Evolutionary conservation across 2,113 vertebrate genomes (phyloP), one percentile per base, ranked within the genome.

Genomic region (Beaufortia kweichowensis): DNA sequence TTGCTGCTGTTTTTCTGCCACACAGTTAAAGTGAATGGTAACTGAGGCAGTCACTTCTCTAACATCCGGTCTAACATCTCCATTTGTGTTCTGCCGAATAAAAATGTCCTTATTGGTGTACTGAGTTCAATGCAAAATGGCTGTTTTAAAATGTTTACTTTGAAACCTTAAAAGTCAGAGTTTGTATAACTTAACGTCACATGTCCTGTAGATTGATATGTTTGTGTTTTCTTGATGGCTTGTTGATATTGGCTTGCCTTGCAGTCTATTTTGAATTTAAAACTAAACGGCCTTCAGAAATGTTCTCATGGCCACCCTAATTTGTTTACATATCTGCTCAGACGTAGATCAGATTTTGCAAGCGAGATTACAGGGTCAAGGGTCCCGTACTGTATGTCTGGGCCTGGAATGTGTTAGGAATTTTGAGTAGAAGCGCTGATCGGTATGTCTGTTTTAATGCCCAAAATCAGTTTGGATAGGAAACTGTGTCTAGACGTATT

Each of bases 251-350:
- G 70, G 39, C 19, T 21, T 2, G 2, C 5, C 15, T 19, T 4
- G 4, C 14, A 41, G 31, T 53, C 23, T 14, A 28, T 43, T 61
- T 73, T 17, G 23, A 29, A 31, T 43, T 43, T 73, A 60, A 48
- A 73, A 61, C 21, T 46, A 31, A 75, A 55, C 41, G 17, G 28
- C 23, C 23, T 56, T 8, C 23, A 28, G n/a, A 61, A 68, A 66
- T 57, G 56, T 64, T 63, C 23, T 80, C 72, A 63, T 69, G 72
- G 78, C 63, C 50, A 50, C 21, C 31, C 4, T 35, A 35, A 56
- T 41, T 19, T 76, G 65, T 80, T 70, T 75, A 64, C 41, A 43
- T 62, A 71, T 71, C 57, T 14, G 2, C 33, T 31, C 50, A 1
- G 24, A 77, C 10, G 7, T 67, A 50, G 26, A 43, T 73, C 75